These are phyloP conservation scores for Phaonia tiefii DNA, from an alignment of 2,888 invertebrate genomes.

Conservation along the genomic window DNA sequence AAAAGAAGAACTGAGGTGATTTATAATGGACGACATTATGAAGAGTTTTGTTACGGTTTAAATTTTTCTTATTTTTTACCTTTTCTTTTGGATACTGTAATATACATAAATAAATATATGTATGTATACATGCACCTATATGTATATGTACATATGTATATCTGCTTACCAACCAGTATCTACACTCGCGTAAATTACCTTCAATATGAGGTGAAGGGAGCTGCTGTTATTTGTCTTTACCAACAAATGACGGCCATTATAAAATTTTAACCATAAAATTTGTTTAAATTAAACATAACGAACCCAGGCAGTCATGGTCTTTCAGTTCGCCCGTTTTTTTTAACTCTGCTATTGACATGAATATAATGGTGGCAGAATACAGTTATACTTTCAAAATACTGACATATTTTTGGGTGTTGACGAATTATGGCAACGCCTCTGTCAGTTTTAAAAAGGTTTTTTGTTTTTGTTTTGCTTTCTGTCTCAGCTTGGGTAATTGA, in stretches of 20 bases:
- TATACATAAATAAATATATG: no score
- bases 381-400: conserved; percentile 10
- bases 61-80: no score
- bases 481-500: conserved; percentile 32
- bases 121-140: conserved; percentile 30
- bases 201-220: conserved; percentile 36
- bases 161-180: neutral
- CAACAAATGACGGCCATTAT: conserved; percentile 65
- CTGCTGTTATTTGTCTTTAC: neutral
- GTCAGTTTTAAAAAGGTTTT: conserved; percentile 38
- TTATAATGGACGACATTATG: conserved; percentile 63
- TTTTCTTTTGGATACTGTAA: no score
- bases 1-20: conserved; percentile 56
- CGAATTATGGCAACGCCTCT: conserved; percentile 78
- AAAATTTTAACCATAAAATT: conserved; percentile 65
- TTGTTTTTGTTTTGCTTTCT: conserved; percentile 30
- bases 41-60: conserved; percentile 55
- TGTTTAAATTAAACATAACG: conserved; percentile 62
- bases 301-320: conserved; percentile 2
- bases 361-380: no score
- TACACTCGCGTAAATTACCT: conserved; percentile 28
- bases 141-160: conserved; percentile 13
- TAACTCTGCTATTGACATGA: conserved; percentile 60
- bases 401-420: conserved; percentile 75
- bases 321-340: conserved; percentile 2